Evolutionary conservation across 37 sponge, comb jelly and placozoan genomes (phyloP), one percentile per base, ranked within the genome.

Genomic region (Oopsacas minuta): DNA sequence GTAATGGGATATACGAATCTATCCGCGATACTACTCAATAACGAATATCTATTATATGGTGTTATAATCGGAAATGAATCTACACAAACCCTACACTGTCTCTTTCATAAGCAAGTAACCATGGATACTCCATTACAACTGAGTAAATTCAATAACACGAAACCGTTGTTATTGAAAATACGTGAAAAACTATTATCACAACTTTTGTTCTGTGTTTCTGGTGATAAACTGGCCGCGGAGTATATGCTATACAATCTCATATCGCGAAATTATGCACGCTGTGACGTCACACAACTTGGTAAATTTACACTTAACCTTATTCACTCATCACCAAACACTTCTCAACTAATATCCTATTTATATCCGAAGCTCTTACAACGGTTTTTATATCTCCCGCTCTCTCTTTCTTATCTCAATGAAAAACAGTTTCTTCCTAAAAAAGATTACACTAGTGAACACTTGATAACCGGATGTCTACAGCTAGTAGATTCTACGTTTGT

Each of bases 211-310:
- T 61, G 75, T 61, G 75, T 61, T 61, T 61, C 75, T 3, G 75
- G 75, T 20, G 75, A 61, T 61, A n/a, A n/a, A 10, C 75, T 61
- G 7, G 75, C 75, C 7, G 75, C 75, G 30, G 75, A 61, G 28
- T 61, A 61, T 61, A 25, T 61, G 75, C 30, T 61, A 61, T 61
- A 32, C 75, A 61, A 61, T 61, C 75, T 61, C 28, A 10, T 61
- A 7, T 61, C 75, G 20, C 75, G 75, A 10, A 61, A 25, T n/a
- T 61, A 10, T 3, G 75, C 75, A 5, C 75, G 75, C 30, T n/a
- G 75, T n/a, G 75, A 61, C 75, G 30, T 61, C 7, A 61, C 75
- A n/a, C 30, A 25, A 20, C 75, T 61, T 34, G 75, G 75, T 5
- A 61, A 61, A n/a, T 61, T 61, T 12, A 25, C 75, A 61, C 75